Percentiles rank a stretch among this genome's conserved stretches.
phyloP scores from a whole-genome alignment of 2,888 invertebrate genomes.

The Stenotaenia linearis region DNA sequence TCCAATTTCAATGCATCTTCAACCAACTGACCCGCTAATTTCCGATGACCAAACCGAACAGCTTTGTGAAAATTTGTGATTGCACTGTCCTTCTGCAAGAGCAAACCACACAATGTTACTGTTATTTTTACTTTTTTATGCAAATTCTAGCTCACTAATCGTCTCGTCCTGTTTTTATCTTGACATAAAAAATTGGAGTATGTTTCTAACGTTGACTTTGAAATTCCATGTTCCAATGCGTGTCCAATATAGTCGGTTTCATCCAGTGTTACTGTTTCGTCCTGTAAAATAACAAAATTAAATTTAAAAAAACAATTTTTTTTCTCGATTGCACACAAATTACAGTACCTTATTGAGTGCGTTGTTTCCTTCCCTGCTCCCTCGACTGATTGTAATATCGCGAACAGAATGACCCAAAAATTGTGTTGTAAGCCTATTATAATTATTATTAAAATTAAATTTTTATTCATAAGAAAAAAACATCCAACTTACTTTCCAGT shows the following conservation, averaged over 20 bases:
- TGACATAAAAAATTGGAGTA: constrained; percentile 27
- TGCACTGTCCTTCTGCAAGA: constrained; percentile 35
- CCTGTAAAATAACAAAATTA: background rate
- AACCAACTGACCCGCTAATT: constrained; percentile 47
- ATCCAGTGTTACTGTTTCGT: constrained; percentile 2
- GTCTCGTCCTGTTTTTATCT: constrained; percentile 30
- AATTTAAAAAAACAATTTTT: background rate
- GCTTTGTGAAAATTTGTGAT: constrained; percentile 43
- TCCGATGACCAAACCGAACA: constrained; percentile 48
- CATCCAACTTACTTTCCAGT: constrained; percentile 44
- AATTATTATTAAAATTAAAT: background rate
- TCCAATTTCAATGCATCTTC: constrained; percentile 44
- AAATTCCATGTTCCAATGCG: constrained; percentile 34
- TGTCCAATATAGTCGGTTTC: constrained; percentile 35
- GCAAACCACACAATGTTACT: background rate
- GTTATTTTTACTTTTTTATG: background rate
- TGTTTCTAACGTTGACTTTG: constrained; percentile 33
- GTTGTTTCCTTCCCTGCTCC: constrained; percentile 52
- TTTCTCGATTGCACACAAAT: background rate
- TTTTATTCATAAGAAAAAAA: background rate
- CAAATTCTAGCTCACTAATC: constrained; percentile 29
- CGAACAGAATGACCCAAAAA: constrained; percentile 47
- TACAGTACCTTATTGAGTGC: constrained; percentile 49
- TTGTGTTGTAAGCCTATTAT: constrained; percentile 41
- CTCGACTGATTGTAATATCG: constrained; percentile 48